These are phyloP conservation scores for Megaceryle torquata DNA, from an alignment of 2,113 vertebrate genomes.

Conservation along the genomic window DNA sequence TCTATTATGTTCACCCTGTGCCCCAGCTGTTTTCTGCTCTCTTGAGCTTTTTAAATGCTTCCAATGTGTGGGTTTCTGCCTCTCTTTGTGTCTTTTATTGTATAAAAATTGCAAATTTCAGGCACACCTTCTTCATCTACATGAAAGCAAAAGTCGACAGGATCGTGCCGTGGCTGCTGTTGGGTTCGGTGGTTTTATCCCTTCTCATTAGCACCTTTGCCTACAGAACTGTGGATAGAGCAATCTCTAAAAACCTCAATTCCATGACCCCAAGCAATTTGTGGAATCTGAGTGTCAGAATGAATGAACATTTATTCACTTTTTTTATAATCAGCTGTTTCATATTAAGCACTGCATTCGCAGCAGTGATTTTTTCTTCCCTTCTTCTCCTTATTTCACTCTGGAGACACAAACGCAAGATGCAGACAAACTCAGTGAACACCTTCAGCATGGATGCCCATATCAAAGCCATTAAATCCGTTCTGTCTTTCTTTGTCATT, in stretches of 20 bases:
- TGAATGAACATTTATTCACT: neutral
- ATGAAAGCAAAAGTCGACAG: conserved; percentile 24
- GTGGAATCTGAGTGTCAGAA: neutral
- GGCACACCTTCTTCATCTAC: neutral
- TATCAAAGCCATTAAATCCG: conserved; percentile 12
- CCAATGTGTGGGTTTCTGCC: neutral
- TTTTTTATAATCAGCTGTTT: neutral
- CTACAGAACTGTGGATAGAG: accelerated
- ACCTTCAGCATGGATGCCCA: neutral
- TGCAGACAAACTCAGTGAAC: neutral
- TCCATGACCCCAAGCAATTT: accelerated
- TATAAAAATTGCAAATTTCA: conserved; percentile 30
- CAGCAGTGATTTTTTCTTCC: neutral
- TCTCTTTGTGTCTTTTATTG: conserved; percentile 3
- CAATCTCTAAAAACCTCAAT: accelerated
- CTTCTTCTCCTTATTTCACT: conserved; percentile 33
- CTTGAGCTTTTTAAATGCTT: neutral
- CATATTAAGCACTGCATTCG: neutral
- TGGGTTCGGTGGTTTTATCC: neutral
- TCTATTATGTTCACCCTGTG: accelerated
- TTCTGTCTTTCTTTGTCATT: neutral
- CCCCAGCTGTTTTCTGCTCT: neutral
- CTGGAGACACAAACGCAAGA: neutral
- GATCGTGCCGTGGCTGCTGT: neutral
- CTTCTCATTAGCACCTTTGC: accelerated